phyloP scores from a whole-genome alignment of 2,797 vertebrate species.

The Anableps anableps region DNA sequence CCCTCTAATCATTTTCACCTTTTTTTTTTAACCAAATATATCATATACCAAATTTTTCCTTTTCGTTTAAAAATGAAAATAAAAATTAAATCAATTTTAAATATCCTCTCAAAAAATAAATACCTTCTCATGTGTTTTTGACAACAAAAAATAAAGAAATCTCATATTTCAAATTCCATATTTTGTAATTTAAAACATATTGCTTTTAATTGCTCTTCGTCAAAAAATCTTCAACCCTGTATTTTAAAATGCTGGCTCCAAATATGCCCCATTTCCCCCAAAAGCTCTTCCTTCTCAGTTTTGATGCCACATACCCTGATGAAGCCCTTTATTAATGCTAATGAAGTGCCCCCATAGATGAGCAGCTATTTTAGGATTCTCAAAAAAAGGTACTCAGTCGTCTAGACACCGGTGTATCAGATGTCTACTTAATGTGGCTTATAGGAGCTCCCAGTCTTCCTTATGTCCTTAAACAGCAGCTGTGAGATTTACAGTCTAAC shows the following conservation, averaged over 20 bases:
- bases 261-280: neutral
- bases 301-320: neutral
- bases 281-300: neutral
- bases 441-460: constrained; percentile 62
- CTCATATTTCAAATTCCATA: neutral
- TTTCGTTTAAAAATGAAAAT: no score
- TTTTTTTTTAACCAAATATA: neutral
- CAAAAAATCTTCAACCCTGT: neutral
- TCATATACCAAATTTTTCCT: neutral
- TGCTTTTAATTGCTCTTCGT: neutral
- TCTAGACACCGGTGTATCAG: constrained; percentile 71
- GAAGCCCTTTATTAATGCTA: neutral
- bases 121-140: no score
- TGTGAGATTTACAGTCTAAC: constrained; percentile 63
- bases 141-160: neutral
- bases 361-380: constrained; percentile 22
- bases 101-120: neutral
- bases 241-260: neutral
- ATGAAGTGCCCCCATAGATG: neutral
- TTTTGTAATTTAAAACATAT: neutral
- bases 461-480: constrained; percentile 60
- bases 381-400: constrained; percentile 19
- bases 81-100: neutral
- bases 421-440: constrained; percentile 70
- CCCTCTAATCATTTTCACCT: neutral